Evolutionary conservation across 2,113 vertebrate species (phyloP).

Genomic region (Neodontobutis hainanensis): DNA sequence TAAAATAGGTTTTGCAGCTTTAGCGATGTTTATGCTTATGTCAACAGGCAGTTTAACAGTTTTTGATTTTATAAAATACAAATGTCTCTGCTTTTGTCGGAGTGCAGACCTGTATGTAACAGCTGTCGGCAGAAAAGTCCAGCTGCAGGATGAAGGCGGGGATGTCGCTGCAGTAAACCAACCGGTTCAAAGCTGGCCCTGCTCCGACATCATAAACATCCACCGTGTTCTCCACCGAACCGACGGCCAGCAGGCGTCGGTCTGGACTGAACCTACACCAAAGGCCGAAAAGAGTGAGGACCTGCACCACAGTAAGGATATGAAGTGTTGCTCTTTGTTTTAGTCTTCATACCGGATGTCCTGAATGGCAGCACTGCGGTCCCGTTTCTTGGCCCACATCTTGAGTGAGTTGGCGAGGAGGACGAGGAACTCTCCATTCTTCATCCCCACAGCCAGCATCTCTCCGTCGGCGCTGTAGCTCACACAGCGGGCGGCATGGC

Average conservation of each 20-base stretch:
- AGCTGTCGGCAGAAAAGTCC: conserved; percentile 93
- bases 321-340: background rate
- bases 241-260: conserved; percentile 88
- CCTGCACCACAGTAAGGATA: background rate
- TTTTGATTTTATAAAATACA: too few species aligned
- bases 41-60: too few species aligned
- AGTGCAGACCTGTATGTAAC: conserved; percentile 47
- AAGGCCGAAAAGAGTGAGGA: background rate
- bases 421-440: conserved; percentile 93
- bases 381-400: conserved; percentile 94
- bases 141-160: conserved; percentile 93
- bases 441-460: conserved; percentile 95
- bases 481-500: conserved; percentile 80
- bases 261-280: conserved; percentile 89
- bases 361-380: conserved; percentile 89
- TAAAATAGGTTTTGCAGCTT: too few species aligned
- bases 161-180: conserved; percentile 93
- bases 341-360: conserved; percentile 85
- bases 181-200: conserved; percentile 88
- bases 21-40: too few species aligned
- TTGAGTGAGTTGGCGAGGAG: conserved; percentile 91
- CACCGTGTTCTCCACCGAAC: conserved; percentile 89
- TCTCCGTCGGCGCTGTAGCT: conserved; percentile 90
- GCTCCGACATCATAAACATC: conserved; percentile 88
- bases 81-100: conserved; percentile 66